These are phyloP conservation scores for Brachionus plicatilis DNA, from an alignment of 1,140 invertebrate species.

Conservation along the genomic window DNA sequence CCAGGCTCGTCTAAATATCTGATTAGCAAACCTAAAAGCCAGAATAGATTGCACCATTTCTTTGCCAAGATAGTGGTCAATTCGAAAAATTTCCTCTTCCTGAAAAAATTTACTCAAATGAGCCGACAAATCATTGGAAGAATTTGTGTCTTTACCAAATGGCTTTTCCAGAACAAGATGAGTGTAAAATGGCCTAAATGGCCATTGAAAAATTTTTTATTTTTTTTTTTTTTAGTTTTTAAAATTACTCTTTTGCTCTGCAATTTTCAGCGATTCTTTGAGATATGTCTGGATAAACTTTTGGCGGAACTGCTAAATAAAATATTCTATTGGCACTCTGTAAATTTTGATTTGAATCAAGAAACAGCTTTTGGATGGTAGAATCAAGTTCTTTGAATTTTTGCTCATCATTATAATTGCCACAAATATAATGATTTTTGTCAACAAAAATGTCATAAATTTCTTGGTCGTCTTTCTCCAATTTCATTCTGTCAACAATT, in stretches of 20 bases:
- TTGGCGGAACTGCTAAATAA: constrained; percentile 92
- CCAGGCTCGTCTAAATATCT: constrained; percentile 59
- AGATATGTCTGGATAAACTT: constrained; percentile 82
- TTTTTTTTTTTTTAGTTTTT: neutral
- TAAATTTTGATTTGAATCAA: constrained; percentile 44
- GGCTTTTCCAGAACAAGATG: constrained; percentile 97
- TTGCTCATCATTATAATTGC: constrained; percentile 70
- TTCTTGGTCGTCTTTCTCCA: constrained; percentile 52
- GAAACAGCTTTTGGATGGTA: constrained; percentile 61
- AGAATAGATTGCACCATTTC: constrained; percentile 99
- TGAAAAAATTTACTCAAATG: constrained; percentile 80
- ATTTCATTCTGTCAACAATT: constrained; percentile 71
- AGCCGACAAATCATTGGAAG: constrained; percentile 75
- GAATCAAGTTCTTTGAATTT: constrained; percentile 77
- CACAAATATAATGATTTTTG: constrained; percentile 74
- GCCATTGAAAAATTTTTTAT: neutral
- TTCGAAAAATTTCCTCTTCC: constrained; percentile 93
- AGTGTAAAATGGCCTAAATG: constrained; percentile 76
- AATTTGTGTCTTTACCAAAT: constrained; percentile 83
- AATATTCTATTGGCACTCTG: constrained; percentile 76
- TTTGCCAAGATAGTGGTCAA: constrained; percentile 99
- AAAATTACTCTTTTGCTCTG: constrained; percentile 68
- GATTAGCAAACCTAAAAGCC: constrained; percentile 67
- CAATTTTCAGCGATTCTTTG: constrained; percentile 76
- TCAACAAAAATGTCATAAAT: constrained; percentile 40